Base-by-base conservation (phyloP, 2,888 invertebrate species). In the Nemurella pictetii region DNA sequence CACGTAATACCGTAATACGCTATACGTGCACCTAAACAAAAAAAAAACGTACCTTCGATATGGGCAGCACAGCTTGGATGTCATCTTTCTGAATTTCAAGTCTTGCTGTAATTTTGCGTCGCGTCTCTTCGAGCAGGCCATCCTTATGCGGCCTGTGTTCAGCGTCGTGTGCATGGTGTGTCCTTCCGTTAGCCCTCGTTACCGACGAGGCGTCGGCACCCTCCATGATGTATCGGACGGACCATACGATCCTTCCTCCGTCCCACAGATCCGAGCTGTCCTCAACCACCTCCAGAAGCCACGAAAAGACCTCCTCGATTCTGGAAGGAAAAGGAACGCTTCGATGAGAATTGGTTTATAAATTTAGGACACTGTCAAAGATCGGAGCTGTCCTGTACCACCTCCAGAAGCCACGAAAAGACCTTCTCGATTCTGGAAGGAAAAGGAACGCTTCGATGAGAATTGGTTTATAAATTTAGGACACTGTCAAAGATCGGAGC, bases 1-100 rank as follows among this genome's bases (percentile, higher is more conserved):
- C n/a, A n/a, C n/a, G n/a, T n/a, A n/a, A n/a, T n/a, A n/a, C n/a
- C n/a, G 9, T 55, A 55, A 20, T 20, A 1, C 35, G 35, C 35
- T 7, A 20, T 20, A 20, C 55, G 55, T 55, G 55, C 1, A 55
- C 55, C 55, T 32, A 32, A 9, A 32, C 32, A 32, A 7, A 73
- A 25, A 73, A 25, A 73, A 73, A 84, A 27, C 89, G 90, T 91
- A 97, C 97, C 95, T 98, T 98, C 85, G 97, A 97, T 89, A 98
- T 97, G 25, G 98, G 97, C 29, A 98, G 92, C 20, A 98, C 97
- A 27, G 97, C 96, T 91, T 97, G 97, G 86, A 97, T 97, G 89
- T 97, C 97, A 89, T 98, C 98, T 89, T 98, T 98, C 89, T 97
- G 96, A 86, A 98, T 96, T 89, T 97, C 96, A 80, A 98, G 93